Conservation (phyloP, 2,113 vertebrate genomes). For the Ptilonorhynchus violaceus region DNA sequence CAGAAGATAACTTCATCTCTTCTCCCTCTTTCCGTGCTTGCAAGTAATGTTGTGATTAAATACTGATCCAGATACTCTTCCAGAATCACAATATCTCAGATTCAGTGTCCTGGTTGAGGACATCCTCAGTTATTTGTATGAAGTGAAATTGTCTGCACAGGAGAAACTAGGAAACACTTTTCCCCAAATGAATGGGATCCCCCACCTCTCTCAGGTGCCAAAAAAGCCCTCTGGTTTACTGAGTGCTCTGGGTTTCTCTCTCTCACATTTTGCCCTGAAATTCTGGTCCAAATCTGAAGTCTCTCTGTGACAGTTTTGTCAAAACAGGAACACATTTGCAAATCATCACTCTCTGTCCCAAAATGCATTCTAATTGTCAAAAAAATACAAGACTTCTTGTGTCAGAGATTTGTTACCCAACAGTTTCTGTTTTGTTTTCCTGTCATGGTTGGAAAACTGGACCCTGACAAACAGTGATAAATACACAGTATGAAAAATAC, state of each 20-base stretch:
- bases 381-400: not conserved
- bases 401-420: not conserved
- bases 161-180: not conserved
- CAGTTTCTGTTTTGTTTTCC: not conserved
- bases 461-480: not conserved
- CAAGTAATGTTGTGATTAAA: not conserved
- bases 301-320: not conserved
- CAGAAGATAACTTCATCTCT: not conserved
- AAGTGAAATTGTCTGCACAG: not conserved
- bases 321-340: not conserved
- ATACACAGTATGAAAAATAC: not conserved
- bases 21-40: not conserved
- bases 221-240: not conserved
- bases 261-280: not conserved
- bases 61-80: not conserved
- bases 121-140: not conserved
- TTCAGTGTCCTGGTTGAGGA: not conserved
- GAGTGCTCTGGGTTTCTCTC: not conserved
- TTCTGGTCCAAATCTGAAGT: not conserved
- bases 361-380: not conserved
- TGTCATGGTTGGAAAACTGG: not conserved
- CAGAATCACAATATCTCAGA: not conserved
- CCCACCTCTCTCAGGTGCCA: not conserved
- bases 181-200: not conserved
- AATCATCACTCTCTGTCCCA: not conserved